These are phyloP conservation scores for Lapara coniferarum DNA, from an alignment of 2,888 invertebrate genomes.

Conservation along the genomic window DNA sequence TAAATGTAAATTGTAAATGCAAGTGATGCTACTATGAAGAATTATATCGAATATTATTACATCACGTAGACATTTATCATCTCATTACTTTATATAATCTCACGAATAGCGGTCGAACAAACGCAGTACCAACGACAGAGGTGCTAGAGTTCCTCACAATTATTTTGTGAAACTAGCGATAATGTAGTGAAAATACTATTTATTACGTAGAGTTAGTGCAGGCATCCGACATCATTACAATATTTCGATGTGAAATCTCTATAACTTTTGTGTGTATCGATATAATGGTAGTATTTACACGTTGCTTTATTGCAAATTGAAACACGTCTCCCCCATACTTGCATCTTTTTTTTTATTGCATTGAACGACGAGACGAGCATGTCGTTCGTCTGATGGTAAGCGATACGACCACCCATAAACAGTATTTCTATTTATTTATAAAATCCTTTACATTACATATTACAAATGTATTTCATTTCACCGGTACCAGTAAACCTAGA, in stretches of 20 bases:
- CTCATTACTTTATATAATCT: constrained; percentile 18
- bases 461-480: too few species aligned
- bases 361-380: too few species aligned
- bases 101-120: constrained; percentile 27
- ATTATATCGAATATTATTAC: neutral
- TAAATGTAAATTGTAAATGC: constrained; percentile 7
- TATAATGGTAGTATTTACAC: neutral
- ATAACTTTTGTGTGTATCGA: constrained; percentile 32
- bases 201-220: constrained; percentile 38
- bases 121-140: constrained; percentile 42
- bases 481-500: too few species aligned
- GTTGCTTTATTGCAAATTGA: constrained; percentile 3
- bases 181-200: constrained; percentile 64
- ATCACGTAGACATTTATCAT: neutral
- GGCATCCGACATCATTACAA: constrained; percentile 29
- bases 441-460: too few species aligned
- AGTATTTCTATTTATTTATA: too few species aligned
- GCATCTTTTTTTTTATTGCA: too few species aligned
- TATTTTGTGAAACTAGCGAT: constrained; percentile 52
- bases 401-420: too few species aligned
- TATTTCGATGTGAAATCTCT: constrained; percentile 20
- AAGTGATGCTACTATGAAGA: constrained; percentile 3
- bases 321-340: too few species aligned
- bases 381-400: too few species aligned
- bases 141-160: constrained; percentile 54